Evolutionary conservation across 1,140 invertebrate species (phyloP).

Genomic region (Drosophila cardini): DNA sequence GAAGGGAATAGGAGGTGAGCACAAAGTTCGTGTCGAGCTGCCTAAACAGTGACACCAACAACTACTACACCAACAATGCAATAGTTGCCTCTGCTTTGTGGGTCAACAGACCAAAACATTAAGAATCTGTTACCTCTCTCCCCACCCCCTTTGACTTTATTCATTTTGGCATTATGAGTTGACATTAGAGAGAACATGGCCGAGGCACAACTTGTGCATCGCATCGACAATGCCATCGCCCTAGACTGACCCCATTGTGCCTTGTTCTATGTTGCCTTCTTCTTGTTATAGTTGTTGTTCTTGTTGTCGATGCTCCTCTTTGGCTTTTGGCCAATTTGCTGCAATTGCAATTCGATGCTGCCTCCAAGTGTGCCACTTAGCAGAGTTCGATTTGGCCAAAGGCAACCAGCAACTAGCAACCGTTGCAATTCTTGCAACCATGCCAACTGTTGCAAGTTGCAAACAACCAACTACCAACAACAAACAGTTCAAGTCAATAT

Average conservation of each 20-base stretch:
- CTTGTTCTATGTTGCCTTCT: conserved; percentile 28
- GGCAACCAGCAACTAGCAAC: conserved; percentile 23
- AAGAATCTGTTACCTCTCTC: not conserved
- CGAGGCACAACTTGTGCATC: conserved; percentile 41
- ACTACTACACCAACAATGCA: conserved; percentile 15
- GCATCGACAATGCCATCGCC: conserved; percentile 60
- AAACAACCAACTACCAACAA: conserved; percentile 8
- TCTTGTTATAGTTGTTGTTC: conserved; percentile 12
- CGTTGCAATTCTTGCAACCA: conserved; percentile 3
- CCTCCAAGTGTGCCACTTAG: conserved; percentile 69
- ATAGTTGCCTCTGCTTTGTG: conserved; percentile 37
- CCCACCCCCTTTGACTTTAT: conserved; percentile 3
- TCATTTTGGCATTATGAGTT: conserved; percentile 58
- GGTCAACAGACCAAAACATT: conserved; percentile 42
- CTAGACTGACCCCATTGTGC: conserved; percentile 70
- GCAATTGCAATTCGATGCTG: conserved; percentile 58
- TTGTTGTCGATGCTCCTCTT: conserved; percentile 45
- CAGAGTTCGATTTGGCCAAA: conserved; percentile 43
- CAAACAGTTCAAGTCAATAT: conserved; percentile 47
- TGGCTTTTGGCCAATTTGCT: conserved; percentile 67
- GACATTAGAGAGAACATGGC: conserved; percentile 62
- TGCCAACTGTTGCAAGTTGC: not conserved
- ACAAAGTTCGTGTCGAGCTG: conserved; percentile 43
- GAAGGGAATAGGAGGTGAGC: not conserved
- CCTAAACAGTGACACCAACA: conserved; percentile 33